A percentile compares a stretch with the other conserved stretches of the same genome.
Evolutionary conservation across 2,113 vertebrate genomes (phyloP).

Genomic region (Melospiza georgiana): DNA sequence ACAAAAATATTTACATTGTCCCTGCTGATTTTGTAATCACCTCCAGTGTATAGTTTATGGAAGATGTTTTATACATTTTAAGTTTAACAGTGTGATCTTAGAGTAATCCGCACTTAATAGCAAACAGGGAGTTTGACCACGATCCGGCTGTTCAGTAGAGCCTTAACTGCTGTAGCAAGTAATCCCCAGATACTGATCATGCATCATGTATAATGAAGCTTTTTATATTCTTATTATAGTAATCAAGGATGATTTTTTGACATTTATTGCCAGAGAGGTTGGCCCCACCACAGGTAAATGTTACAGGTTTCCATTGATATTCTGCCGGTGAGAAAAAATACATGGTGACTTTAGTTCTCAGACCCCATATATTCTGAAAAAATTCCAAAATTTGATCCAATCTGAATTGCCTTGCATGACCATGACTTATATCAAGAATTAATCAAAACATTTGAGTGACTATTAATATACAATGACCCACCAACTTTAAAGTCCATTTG

Average conservation of each 20-base stretch:
- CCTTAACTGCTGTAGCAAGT: background rate
- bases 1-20: background rate
- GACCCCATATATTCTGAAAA: background rate
- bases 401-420: background rate
- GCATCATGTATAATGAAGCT: background rate
- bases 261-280: background rate
- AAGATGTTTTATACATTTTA: background rate
- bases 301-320: background rate
- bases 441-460: background rate
- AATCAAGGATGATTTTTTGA: background rate
- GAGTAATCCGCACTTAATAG: background rate
- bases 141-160: background rate
- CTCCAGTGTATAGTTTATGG: background rate
- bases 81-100: background rate
- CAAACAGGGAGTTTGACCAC: background rate
- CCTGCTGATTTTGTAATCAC: background rate
- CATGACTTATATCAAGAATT: background rate
- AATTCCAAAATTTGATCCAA: background rate
- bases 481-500: background rate
- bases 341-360: background rate
- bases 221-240: background rate
- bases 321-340: background rate
- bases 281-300: background rate
- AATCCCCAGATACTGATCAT: background rate
- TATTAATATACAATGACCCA: background rate